Percentiles rank a stretch among this genome's conserved stretches.
These are phyloP conservation scores for Aphelinus certus DNA, from an alignment of 1,140 invertebrate species.

Conservation along the genomic window DNA sequence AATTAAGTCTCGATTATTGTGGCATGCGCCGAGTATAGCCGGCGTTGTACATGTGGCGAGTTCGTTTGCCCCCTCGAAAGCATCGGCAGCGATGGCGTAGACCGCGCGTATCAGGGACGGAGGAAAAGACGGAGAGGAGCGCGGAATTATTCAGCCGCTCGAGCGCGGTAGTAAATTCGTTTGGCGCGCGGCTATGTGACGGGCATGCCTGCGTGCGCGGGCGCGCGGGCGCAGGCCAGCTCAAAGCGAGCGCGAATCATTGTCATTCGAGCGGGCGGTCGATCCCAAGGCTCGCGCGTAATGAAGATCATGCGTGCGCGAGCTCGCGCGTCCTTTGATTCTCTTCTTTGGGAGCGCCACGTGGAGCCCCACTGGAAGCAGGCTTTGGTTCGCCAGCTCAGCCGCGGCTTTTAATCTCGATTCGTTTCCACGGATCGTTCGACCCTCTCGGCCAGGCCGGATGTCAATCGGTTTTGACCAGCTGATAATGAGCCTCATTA, in stretches of 20 bases:
- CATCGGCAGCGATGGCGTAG: not conserved
- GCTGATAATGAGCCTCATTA: no score
- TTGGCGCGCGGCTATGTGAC: conserved; percentile 45
- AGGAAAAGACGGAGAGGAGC: not conserved
- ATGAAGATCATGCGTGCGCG: conserved; percentile 9
- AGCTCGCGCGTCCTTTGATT: conserved; percentile 41
- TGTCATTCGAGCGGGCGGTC: conserved; percentile 55
- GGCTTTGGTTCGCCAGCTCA: no score
- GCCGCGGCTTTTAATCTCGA: no score
- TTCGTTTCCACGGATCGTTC: no score
- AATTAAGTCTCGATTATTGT: conserved; percentile 17
- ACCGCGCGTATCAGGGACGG: not conserved
- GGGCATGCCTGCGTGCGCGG: conserved; percentile 58
- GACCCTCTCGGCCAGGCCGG: no score
- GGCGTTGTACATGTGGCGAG: no score
- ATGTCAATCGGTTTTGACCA: no score
- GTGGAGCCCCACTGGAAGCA: not conserved
- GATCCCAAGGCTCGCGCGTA: conserved; percentile 30
- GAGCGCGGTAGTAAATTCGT: not conserved
- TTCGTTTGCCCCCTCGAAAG: not conserved
- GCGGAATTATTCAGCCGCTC: conserved; percentile 1
- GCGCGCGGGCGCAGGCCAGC: conserved; percentile 49
- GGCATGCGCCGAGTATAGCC: no score
- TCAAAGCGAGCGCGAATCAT: conserved; percentile 50
- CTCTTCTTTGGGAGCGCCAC: conserved; percentile 39